These are phyloP conservation scores for Scaptodrosophila lebanonensis DNA, from an alignment of 1,140 invertebrate genomes.

Conservation along the genomic window DNA sequence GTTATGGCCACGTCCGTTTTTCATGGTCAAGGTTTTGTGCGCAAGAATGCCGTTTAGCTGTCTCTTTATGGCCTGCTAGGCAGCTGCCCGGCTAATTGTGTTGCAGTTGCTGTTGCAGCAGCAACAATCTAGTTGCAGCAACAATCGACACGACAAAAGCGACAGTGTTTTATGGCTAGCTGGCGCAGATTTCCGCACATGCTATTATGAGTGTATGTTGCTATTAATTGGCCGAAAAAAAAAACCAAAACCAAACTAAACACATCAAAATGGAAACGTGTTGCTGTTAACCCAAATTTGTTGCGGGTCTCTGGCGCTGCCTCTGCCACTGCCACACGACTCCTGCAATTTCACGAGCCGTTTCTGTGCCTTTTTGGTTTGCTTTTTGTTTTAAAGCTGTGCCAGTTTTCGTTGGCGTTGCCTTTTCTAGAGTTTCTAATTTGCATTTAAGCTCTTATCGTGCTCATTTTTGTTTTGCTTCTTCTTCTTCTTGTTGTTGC, in stretches of 20 bases:
- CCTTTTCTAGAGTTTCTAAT: constrained; percentile 18
- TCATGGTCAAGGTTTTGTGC: constrained; percentile 66
- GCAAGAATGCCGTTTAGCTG: constrained; percentile 46
- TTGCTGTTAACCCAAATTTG: constrained; percentile 67
- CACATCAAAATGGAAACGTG: constrained; percentile 36
- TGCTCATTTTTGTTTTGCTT: neutral
- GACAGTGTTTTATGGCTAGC: constrained; percentile 61
- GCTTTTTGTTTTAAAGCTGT: constrained; percentile 17
- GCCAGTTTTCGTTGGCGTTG: constrained; percentile 39
- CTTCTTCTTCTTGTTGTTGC: constrained; percentile 1
- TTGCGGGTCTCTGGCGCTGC: constrained; percentile 42
- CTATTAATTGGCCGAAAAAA: constrained; percentile 41
- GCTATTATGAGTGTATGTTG: too few species aligned
- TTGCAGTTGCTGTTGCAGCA: constrained; percentile 20
- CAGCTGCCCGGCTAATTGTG: constrained; percentile 13
- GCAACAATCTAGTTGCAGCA: constrained; percentile 16
- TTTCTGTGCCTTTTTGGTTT: constrained; percentile 10
- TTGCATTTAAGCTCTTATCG: constrained; percentile 7
- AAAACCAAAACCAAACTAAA: neutral
- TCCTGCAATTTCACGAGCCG: constrained; percentile 51
- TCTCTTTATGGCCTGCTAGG: too few species aligned
- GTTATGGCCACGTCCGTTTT: constrained; percentile 47
- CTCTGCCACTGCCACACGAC: constrained; percentile 25
- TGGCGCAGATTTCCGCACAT: constrained; percentile 49
- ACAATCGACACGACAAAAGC: constrained; percentile 34